Percentiles rank a stretch among this genome's conserved stretches.
Conservation (phyloP, 2,113 vertebrate genomes). For the Marcusenius ussheri region DNA sequence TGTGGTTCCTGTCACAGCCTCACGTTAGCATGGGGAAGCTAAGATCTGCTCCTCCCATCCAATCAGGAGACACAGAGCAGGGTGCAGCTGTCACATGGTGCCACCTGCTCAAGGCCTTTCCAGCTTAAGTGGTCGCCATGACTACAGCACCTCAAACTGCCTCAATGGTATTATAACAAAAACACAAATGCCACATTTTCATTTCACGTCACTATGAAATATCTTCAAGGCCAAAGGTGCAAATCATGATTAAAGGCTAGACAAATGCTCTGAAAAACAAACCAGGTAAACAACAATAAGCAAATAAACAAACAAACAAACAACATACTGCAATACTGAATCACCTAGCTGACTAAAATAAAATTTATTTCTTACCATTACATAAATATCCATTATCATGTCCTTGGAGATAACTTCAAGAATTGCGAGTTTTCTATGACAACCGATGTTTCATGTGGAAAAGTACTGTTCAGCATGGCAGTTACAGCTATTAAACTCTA, state of each 20-base stretch:
- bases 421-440: not conserved
- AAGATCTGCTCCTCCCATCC: not conserved
- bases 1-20: not conserved
- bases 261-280: not conserved
- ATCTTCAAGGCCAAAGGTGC: not conserved
- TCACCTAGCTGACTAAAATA: not conserved
- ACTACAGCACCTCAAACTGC: not conserved
- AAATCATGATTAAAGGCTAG: not conserved
- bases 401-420: not conserved
- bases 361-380: not conserved
- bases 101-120: not conserved
- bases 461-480: not conserved
- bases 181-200: not conserved
- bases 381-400: not conserved
- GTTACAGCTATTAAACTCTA: not conserved
- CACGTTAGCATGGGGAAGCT: not conserved
- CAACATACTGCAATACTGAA: not conserved
- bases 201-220: not conserved
- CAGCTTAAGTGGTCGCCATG: not conserved
- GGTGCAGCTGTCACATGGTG: not conserved
- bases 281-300: not conserved
- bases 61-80: not conserved
- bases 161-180: not conserved
- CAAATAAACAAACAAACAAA: not conserved
- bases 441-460: not conserved